Percentiles rank a stretch among this genome's conserved stretches.
Conservation (phyloP, 2,113 vertebrate species). For the Mesocricetus auratus region DNA sequence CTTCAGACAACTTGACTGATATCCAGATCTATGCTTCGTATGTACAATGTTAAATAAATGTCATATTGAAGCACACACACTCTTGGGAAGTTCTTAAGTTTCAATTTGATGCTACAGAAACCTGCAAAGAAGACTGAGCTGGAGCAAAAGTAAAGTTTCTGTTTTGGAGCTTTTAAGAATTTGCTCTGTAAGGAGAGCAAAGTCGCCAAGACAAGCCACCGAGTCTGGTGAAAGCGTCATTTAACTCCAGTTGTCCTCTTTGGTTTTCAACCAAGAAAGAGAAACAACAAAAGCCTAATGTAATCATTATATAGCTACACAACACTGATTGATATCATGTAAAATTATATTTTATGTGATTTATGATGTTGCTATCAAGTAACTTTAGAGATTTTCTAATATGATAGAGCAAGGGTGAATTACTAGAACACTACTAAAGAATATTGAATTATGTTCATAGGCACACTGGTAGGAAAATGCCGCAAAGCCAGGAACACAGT, state of each 20-base stretch:
- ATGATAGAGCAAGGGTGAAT: neutral
- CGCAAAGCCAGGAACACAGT: neutral
- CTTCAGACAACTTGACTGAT: neutral
- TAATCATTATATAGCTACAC: neutral
- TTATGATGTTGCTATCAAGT: neutral
- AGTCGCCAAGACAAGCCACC: neutral
- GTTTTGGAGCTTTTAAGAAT: constrained; percentile 22
- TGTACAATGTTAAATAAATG: constrained; percentile 25
- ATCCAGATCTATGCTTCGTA: neutral
- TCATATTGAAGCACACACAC: neutral
- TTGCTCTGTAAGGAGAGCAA: neutral
- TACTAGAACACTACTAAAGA: neutral
- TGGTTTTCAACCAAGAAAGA: constrained; percentile 22
- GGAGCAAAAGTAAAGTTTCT: constrained; percentile 61
- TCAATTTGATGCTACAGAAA: neutral
- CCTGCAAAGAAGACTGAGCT: constrained; percentile 46
- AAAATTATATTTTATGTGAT: neutral
- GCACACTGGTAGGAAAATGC: neutral
- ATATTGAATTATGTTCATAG: neutral
- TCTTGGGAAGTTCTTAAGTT: neutral
- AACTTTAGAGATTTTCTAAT: constrained; percentile 16
- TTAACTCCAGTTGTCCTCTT: neutral
- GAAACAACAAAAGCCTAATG: neutral
- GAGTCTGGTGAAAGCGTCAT: neutral
- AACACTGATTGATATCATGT: neutral